Evolutionary conservation across 2,797 vertebrate species (phyloP).

Genomic region (Esox masquinongy): DNA sequence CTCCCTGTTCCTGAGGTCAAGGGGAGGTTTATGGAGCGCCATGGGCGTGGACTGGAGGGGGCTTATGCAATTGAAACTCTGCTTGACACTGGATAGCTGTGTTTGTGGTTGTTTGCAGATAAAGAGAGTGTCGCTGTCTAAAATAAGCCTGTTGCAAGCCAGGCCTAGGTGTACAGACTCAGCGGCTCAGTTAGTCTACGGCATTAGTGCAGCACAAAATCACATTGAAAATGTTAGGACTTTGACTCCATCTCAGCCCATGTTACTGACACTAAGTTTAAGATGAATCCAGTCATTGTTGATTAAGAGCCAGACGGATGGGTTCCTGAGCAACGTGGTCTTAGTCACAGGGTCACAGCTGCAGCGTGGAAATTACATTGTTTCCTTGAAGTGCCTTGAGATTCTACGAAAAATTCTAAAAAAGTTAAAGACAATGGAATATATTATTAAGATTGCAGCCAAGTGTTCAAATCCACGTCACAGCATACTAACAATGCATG

Average conservation of each 20-base stretch:
- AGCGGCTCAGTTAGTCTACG: background rate
- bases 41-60: constrained; percentile 21
- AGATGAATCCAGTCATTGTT: background rate
- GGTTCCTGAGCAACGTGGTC: too few relatives aligned
- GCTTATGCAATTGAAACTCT: background rate
- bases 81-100: background rate
- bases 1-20: constrained; percentile 57
- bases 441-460: too few relatives aligned
- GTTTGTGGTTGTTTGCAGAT: background rate
- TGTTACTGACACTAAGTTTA: background rate
- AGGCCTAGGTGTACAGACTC: background rate
- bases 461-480: too few relatives aligned
- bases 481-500: too few relatives aligned
- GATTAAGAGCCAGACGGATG: background rate
- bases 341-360: too few relatives aligned
- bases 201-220: background rate
- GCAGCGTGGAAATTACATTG: too few relatives aligned
- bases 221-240: background rate
- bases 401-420: too few relatives aligned
- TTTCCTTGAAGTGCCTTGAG: too few relatives aligned
- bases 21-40: constrained; percentile 34
- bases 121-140: background rate
- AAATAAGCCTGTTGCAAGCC: background rate
- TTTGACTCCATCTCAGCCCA: background rate
- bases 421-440: too few relatives aligned